phyloP scores from a whole-genome alignment of 1,140 invertebrate genomes.

The Anthonomus grandis region DNA sequence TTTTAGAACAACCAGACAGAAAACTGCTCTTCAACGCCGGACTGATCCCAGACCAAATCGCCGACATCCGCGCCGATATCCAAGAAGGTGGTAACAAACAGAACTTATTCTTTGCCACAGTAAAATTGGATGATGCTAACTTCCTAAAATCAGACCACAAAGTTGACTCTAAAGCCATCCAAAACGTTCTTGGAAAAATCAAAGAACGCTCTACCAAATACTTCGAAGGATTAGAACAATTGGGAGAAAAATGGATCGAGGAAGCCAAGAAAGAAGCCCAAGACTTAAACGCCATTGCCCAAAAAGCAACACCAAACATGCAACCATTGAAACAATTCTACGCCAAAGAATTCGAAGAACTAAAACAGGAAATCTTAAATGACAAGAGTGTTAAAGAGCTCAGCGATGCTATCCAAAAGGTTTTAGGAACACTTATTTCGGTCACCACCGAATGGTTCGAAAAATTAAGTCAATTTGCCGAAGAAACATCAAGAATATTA shows the following conservation, averaged over 20 bases:
- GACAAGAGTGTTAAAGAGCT: slow-evolving; percentile 66
- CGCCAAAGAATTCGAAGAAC: slow-evolving; percentile 56
- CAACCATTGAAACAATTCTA: slow-evolving; percentile 58
- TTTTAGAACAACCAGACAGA: slow-evolving; percentile 51
- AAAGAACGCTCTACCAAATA: slow-evolving; percentile 16
- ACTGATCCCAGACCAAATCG: slow-evolving; percentile 60
- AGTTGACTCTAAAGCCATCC: slow-evolving; percentile 61
- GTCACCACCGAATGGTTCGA: slow-evolving; percentile 51
- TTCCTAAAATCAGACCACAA: slow-evolving; percentile 65
- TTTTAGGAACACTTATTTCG: slow-evolving; percentile 51
- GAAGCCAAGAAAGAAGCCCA: slow-evolving; percentile 45
- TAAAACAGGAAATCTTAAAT: slow-evolving; percentile 61
- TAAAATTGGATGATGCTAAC: slow-evolving; percentile 63
- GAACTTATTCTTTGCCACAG: slow-evolving; percentile 55
- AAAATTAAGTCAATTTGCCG: slow-evolving; percentile 50
- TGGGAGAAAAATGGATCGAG: slow-evolving; percentile 32
- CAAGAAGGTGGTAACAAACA: slow-evolving; percentile 56
- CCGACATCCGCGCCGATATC: slow-evolving; percentile 59
- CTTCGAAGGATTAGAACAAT: slow-evolving; percentile 27
- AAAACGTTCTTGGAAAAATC: slow-evolving; percentile 46
- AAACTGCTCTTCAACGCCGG: slow-evolving; percentile 57
- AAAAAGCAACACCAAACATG: slow-evolving; percentile 60
- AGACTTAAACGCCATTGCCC: slow-evolving; percentile 45
- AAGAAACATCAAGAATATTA: slow-evolving; percentile 48
- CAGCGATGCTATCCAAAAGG: slow-evolving; percentile 59